Percentiles rank a stretch among this genome's conserved stretches.
phyloP scores from a whole-genome alignment of 2,797 vertebrate species.

The Melanotaenia boesemani region DNA sequence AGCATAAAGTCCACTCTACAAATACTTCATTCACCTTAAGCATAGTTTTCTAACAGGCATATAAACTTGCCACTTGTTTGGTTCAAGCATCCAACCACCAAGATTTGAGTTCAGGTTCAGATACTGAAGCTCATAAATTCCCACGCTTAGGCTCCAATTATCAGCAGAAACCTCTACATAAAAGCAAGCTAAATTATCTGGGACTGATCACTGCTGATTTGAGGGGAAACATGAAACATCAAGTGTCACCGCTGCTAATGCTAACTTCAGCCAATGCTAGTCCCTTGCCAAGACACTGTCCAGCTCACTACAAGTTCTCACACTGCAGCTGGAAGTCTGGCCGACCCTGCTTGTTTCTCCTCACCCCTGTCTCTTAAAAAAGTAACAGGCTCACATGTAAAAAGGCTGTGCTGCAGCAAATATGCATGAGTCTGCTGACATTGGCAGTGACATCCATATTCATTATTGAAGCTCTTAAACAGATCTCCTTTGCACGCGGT shows the following conservation, averaged over 20 bases:
- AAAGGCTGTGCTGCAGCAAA: slow-evolving; percentile 10
- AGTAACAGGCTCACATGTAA: slow-evolving; percentile 23
- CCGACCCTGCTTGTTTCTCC: slow-evolving; percentile 18
- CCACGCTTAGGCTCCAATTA: slow-evolving; percentile 11
- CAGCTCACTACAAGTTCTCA: slow-evolving; percentile 46
- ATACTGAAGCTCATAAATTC: slow-evolving; percentile 13
- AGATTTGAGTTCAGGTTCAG: not conserved
- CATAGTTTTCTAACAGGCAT: not conserved
- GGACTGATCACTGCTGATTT: slow-evolving; percentile 3
- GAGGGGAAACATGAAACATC: slow-evolving; percentile 21
- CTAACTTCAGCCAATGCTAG: slow-evolving; percentile 22
- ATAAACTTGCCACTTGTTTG: not conserved
- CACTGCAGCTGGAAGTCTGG: slow-evolving; percentile 10
- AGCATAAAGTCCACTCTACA: no score
- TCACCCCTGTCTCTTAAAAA: slow-evolving; percentile 15
- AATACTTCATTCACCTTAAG: not conserved
- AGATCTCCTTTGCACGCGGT: not conserved
- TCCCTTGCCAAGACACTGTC: slow-evolving; percentile 40
- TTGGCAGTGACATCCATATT: not conserved
- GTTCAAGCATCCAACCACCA: not conserved
- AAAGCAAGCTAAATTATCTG: slow-evolving; percentile 31
- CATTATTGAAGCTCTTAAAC: not conserved
- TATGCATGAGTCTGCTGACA: slow-evolving; percentile 21
- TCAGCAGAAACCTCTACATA: not conserved
- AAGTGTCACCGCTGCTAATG: slow-evolving; percentile 19